These are phyloP conservation scores for Andrena hattorfiana DNA, from an alignment of 2,888 invertebrate genomes.

Conservation along the genomic window DNA sequence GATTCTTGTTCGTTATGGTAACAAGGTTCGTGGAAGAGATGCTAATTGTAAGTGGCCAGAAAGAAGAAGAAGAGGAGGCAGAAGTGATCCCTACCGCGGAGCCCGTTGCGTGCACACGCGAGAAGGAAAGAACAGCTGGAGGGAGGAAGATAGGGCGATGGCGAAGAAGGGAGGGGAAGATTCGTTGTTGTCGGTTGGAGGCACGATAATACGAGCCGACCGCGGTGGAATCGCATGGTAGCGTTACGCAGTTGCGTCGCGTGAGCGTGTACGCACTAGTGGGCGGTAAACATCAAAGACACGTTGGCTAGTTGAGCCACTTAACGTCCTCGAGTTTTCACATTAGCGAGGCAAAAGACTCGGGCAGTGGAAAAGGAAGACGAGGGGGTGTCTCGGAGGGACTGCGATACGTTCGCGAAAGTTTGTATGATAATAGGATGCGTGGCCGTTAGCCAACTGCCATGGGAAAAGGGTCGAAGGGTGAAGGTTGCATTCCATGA, in stretches of 20 bases:
- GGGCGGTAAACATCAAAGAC: slow-evolving; percentile 81
- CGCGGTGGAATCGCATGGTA: slow-evolving; percentile 69
- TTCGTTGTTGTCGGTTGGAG: slow-evolving; percentile 58
- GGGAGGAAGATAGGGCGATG: slow-evolving; percentile 6
- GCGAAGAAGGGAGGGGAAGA: slow-evolving; percentile 43
- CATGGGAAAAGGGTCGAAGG: slow-evolving; percentile 42
- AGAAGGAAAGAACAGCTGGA: slow-evolving; percentile 12
- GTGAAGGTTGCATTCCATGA: slow-evolving; percentile 45
- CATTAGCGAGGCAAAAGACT: slow-evolving; percentile 84
- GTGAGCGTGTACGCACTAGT: slow-evolving; percentile 67
- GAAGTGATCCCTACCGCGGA: slow-evolving; percentile 53
- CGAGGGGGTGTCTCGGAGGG: not conserved
- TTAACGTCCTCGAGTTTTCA: slow-evolving; percentile 84
- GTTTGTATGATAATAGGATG: slow-evolving; percentile 52
- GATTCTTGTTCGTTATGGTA: slow-evolving; percentile 79
- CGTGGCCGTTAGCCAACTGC: slow-evolving; percentile 19
- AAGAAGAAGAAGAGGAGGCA: slow-evolving; percentile 26
- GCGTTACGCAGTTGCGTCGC: slow-evolving; percentile 74
- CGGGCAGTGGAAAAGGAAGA: not conserved
- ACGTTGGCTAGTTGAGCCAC: slow-evolving; percentile 84
- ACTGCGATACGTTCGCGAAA: slow-evolving; percentile 43
- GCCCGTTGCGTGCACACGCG: slow-evolving; percentile 68
- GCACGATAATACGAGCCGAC: slow-evolving; percentile 55
- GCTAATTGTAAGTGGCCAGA: slow-evolving; percentile 72
- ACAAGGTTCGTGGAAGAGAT: slow-evolving; percentile 82